Evolutionary conservation across 2,113 vertebrate species (phyloP), one percentile per base, ranked within the genome.

Genomic region (Cebidichthys violaceus): DNA sequence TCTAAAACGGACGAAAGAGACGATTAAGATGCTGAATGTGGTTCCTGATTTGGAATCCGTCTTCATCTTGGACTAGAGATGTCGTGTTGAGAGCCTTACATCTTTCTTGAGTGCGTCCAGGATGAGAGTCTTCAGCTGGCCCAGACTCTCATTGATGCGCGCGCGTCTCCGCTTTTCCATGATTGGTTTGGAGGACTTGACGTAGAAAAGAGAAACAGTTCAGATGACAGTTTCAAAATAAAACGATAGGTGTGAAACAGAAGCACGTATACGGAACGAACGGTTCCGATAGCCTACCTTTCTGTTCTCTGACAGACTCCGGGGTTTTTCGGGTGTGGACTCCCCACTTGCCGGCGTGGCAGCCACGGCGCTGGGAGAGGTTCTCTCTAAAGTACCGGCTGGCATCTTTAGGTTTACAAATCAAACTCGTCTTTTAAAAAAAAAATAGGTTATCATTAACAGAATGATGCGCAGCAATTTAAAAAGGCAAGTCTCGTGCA

Each of bases 51-150:
- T 3, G 2, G 2, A 33, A 13, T 45, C 0, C 24, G 6, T 37
- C 11, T 43, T 27, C 27, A 27, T 13, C 11, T 13, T 57, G 7
- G 2, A 50, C 14, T 20, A 20, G 11, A 55, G 20, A 20, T 10
- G 0, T 1, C 22, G 10, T 8, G 65, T 9, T 61, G 20, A n/a
- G 41, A 27, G 75, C 43, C 97, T 97, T 93, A 98, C 97, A 39
- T 99, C 97, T 95, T 98, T 98, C 90, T 97, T 98, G 41, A 99
- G 95, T 6, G 97, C 97, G 65, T 95, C 90, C 94, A 97, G 91
- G 93, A 98, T 97, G 84, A 98, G 95, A 0, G 95, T 96, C 92
- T 98, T 98, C 55, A 98, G 94, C 82, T 98, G 97, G 29, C 94
- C 92, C 33, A 98, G 94, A 74, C 97, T 98, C 92, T 97, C 96